Evolutionary conservation across 2,888 invertebrate genomes (phyloP), one percentile per base, ranked within the genome.

Genomic region (Cryptus armator): DNA sequence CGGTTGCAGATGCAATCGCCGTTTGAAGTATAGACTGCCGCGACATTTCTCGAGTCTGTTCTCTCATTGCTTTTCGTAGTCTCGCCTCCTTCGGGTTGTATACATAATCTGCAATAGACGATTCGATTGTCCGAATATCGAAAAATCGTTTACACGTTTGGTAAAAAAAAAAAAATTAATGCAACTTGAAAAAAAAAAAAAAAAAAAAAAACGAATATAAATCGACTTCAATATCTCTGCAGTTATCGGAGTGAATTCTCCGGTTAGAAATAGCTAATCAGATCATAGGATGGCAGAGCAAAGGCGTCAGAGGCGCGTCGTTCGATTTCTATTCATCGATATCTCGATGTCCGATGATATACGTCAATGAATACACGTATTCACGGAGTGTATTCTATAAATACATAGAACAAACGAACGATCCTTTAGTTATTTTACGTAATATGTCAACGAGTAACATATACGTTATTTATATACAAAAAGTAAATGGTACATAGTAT

Each of bases 61-160:
- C 95, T 87, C 95, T 94, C 94, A 95, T 94, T 71, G 95, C 95
- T 91, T 96, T 96, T 82, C 95, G 94, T 90, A 95, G 93, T 83
- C 96, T 94, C 66, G 95, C 96, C 92, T 96, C 96, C 89, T 95
- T 95, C 59, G 96, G 96, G 91, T 95, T 96, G 94, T 96, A 96
- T 82, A 95, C 95, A 92, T 96, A 96, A 93, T 95, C 95, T 95
- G 94, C 12, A 94, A 92, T 56, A 4, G 10, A 68, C 12, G 59
- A 62, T 32, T n/a, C 7, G 6, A 14, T n/a, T 2, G 62, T 62
- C 32, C 14, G 6, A n/a, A 6, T 62, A 14, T 3, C 19, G 14
- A 76, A 37, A 46, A 19, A 67, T 6, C 12, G 4, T 37, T 43
- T 16, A 9, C 7, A 43, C 29, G 9, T 67, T 14, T 9, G 2